Evolutionary conservation across 2,888 invertebrate species (phyloP).

Genomic region (Nineta flava): DNA sequence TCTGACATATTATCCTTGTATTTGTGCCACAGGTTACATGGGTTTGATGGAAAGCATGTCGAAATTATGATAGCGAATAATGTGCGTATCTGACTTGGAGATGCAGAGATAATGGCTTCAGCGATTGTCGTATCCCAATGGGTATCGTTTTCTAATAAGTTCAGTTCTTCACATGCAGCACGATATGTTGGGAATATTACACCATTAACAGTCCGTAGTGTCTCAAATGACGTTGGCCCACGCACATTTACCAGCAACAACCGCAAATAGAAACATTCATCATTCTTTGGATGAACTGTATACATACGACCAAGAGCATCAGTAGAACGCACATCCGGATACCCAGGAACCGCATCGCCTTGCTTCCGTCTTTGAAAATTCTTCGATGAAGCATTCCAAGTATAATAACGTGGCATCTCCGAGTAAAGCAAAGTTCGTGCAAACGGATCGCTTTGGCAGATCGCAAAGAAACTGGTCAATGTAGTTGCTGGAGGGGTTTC

Average conservation of each 20-base stretch:
- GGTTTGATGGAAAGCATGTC: conserved; percentile 14
- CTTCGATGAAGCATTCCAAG: conserved; percentile 19
- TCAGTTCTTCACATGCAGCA: conserved; percentile 16
- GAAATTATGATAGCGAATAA: conserved; percentile 16
- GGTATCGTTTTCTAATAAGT: conserved; percentile 14
- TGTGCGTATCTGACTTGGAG: conserved; percentile 15
- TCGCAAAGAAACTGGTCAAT: conserved; percentile 12
- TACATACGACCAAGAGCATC: conserved; percentile 18
- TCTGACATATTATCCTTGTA: conserved; percentile 14
- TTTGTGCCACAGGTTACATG: conserved; percentile 11
- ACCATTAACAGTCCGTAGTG: conserved; percentile 22
- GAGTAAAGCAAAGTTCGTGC: conserved; percentile 20
- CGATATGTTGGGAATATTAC: conserved; percentile 19
- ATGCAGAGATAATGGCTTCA: conserved; percentile 13
- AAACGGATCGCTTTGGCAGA: conserved; percentile 14
- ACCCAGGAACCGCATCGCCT: conserved; percentile 13
- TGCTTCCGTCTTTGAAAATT: conserved; percentile 19
- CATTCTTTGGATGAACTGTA: conserved; percentile 18
- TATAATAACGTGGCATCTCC: conserved; percentile 20
- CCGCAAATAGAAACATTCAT: conserved; percentile 19
- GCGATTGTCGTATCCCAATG: conserved; percentile 14
- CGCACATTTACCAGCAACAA: conserved; percentile 18
- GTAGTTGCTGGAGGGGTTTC: conserved; percentile 12
- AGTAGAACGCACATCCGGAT: conserved; percentile 11
- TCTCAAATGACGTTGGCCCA: conserved; percentile 21